Evolutionary conservation across 1,140 invertebrate species (phyloP), one percentile per base, ranked within the genome.

Genomic region (Drosophila gunungcola): DNA sequence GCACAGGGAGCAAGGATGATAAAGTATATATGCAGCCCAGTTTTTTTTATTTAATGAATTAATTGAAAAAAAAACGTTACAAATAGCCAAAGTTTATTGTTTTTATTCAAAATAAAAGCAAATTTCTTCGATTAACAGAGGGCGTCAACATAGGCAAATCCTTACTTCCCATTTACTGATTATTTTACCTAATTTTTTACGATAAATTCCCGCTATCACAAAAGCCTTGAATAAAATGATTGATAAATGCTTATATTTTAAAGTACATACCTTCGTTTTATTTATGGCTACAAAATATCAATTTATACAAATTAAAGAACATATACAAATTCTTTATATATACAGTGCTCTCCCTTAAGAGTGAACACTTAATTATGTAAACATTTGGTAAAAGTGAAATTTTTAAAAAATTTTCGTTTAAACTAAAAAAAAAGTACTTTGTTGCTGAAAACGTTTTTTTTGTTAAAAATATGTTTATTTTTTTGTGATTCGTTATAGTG

Each of bases 251-350:
- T 73, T 69, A 83, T 79, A 48, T 67, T 82, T 82, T 79, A 79
- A 61, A 76, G 74, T 75, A 74, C 53, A 75, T 76, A 77, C 57
- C 52, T 62, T 64, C 52, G 49, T 54, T 88, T 86, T 86, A 86
- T 88, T 86, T 79, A 88, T 82, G 83, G 78, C 74, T 88, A 83
- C 79, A 67, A 88, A 86, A 86, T 79, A 88, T 79, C 75, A 83
- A 86, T 86, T 77, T 88, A 51, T 51, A 86, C 79, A 86, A 88
- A 86, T 88, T 83, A 83, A 79, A 88, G 79, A 79, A 88, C 78
- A 86, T 88, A 82, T 82, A 86, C 70, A 86, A 88, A 83, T 88
- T 88, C 61, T 70, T 88, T 73, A 79, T 80, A 79, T 82, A 34
- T 51, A 51, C 48, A 51, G 48, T 51, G 48, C 48, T n/a, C 29